These are phyloP conservation scores for Tachina lurida DNA, from an alignment of 2,888 invertebrate genomes.

Conservation along the genomic window DNA sequence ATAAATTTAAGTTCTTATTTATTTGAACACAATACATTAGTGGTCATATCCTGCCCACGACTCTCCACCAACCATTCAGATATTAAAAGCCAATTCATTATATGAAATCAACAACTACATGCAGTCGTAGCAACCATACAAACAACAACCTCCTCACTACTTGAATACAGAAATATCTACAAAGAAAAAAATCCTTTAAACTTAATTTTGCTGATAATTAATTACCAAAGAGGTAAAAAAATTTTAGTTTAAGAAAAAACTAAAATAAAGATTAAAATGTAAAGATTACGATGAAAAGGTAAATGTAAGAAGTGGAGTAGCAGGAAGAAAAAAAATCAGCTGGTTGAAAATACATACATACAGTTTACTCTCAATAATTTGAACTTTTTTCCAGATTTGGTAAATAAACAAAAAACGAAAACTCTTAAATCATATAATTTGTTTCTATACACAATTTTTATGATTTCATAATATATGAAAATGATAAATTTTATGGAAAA, in stretches of 20 bases:
- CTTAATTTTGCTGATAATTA: constrained; percentile 70
- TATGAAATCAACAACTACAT: constrained; percentile 48
- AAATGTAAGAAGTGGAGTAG: constrained; percentile 20
- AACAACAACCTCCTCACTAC: constrained; percentile 1
- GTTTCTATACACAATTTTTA: no score
- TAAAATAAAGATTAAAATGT: constrained; percentile 61
- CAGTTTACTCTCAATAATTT: no score
- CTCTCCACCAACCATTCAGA: constrained; percentile 31
- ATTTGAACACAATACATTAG: constrained; percentile 65
- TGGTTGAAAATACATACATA: neutral
- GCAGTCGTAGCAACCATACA: neutral
- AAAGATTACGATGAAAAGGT: constrained; percentile 63
- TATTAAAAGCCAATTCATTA: constrained; percentile 70
- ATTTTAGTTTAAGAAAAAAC: constrained; percentile 12
- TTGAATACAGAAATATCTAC: constrained; percentile 41
- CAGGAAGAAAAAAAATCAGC: constrained; percentile 25
- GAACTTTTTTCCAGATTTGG: no score
- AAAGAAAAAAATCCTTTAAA: constrained; percentile 66
- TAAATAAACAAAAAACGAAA: no score
- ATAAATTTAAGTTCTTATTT: constrained; percentile 51
- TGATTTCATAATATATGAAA: no score
- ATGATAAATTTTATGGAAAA: no score
- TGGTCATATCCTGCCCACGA: constrained; percentile 67
- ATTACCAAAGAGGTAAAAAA: constrained; percentile 59
- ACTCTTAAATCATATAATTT: no score